Conservation (phyloP, 1,140 invertebrate genomes). For the Drosophila orena region DNA sequence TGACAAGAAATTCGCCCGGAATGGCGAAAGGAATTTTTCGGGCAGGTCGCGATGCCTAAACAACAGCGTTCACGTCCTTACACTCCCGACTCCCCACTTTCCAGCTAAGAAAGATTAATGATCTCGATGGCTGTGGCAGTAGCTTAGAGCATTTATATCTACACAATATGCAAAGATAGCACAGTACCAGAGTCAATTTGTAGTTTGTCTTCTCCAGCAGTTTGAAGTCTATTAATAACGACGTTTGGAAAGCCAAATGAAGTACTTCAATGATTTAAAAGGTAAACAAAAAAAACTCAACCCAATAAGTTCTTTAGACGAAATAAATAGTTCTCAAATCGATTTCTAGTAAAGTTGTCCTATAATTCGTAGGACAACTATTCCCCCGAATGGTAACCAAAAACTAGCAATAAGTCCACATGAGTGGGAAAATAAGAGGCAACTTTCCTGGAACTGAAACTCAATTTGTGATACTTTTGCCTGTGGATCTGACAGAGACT, state of each 20-base stretch:
- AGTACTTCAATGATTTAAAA: background rate
- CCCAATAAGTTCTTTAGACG: background rate
- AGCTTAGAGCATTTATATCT: constrained; percentile 57
- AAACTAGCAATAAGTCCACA: background rate
- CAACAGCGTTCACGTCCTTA: constrained; percentile 25
- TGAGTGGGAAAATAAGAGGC: background rate
- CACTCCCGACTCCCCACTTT: background rate
- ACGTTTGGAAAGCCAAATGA: background rate
- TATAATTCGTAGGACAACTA: background rate
- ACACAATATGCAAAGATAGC: constrained; percentile 62
- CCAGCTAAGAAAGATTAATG: constrained; percentile 73
- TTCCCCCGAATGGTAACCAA: background rate
- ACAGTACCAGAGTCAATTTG: constrained; percentile 48
- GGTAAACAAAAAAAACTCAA: no score
- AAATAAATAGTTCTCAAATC: background rate
- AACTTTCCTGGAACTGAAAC: constrained; percentile 12
- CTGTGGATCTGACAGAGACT: constrained; percentile 8
- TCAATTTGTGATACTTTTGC: constrained; percentile 11
- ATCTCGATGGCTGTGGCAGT: constrained; percentile 48
- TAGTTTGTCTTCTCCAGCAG: constrained; percentile 51
- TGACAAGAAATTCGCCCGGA: constrained; percentile 27
- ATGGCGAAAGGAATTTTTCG: constrained; percentile 43
- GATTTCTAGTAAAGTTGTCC: background rate
- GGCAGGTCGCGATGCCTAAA: constrained; percentile 33
- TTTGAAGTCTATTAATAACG: constrained; percentile 12